Evolutionary conservation across 2,888 invertebrate genomes (phyloP).

Genomic region (Pandemis heparana): DNA sequence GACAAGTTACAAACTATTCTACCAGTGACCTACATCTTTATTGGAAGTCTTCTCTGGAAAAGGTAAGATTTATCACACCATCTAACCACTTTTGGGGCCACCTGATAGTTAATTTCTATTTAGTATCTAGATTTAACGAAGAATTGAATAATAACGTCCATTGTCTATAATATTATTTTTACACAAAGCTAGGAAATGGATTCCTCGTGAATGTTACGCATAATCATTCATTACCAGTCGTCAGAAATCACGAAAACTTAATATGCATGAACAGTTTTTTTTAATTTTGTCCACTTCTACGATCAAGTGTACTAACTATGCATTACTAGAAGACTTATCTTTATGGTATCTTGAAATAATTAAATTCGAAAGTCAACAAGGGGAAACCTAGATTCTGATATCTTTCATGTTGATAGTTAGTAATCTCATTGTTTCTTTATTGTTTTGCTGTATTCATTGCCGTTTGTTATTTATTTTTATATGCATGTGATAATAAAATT

Average conservation of each 20-base stretch:
- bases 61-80: conserved; percentile 27
- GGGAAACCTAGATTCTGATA: conserved; percentile 6
- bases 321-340: conserved; percentile 1
- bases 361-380: conserved; percentile 4
- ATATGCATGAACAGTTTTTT: neutral
- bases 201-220: no score
- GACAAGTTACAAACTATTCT: conserved; percentile 16
- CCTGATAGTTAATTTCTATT: conserved; percentile 15
- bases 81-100: conserved; percentile 1
- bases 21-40: neutral
- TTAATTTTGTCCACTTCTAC: neutral
- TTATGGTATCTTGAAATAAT: conserved; percentile 1
- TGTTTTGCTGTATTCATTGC: conserved; percentile 7
- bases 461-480: neutral
- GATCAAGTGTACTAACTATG: neutral
- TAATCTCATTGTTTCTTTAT: conserved; percentile 8
- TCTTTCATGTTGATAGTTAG: neutral
- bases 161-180: neutral
- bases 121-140: neutral
- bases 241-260: neutral
- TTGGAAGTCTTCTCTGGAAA: conserved; percentile 18
- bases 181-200: neutral
- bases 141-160: neutral
- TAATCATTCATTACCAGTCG: neutral
- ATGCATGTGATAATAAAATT: neutral